Evolutionary conservation across 2,888 invertebrate genomes (phyloP).

Genomic region (Aromia moschata): DNA sequence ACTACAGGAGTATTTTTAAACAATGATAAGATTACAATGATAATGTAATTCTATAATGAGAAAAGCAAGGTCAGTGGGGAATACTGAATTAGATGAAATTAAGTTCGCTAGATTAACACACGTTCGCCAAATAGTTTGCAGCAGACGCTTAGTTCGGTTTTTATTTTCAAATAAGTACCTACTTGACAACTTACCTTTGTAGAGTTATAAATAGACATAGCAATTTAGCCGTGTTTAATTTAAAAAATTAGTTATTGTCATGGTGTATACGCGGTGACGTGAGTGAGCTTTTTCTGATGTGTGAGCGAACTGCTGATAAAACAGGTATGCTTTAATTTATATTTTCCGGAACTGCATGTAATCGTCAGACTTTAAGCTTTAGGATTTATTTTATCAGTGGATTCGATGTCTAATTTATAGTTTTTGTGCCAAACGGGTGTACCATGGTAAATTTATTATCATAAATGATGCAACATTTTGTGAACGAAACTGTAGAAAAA

Average conservation of each 20-base stretch:
- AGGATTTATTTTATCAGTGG: no score
- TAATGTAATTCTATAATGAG: slow-evolving; percentile 50
- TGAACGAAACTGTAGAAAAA: no score
- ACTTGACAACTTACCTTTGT: slow-evolving; percentile 13
- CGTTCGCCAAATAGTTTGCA: slow-evolving; percentile 29
- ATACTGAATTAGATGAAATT: slow-evolving; percentile 50
- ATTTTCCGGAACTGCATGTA: no score
- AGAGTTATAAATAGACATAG: not conserved
- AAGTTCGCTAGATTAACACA: slow-evolving; percentile 45
- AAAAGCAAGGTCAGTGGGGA: slow-evolving; percentile 51
- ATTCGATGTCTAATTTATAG: no score
- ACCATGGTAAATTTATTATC: no score
- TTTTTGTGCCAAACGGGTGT: no score
- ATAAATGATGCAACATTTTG: no score
- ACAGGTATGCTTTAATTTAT: not conserved
- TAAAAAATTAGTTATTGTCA: slow-evolving; percentile 2
- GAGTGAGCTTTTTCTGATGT: not conserved
- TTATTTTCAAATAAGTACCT: slow-evolving; percentile 22
- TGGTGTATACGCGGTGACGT: not conserved
- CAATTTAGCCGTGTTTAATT: slow-evolving; percentile 8
- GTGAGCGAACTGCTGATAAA: not conserved
- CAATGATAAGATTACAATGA: slow-evolving; percentile 58
- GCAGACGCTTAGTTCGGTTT: slow-evolving; percentile 14
- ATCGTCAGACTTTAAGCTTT: no score
- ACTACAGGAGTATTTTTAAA: slow-evolving; percentile 50